phyloP scores from a whole-genome alignment of 2,888 invertebrate genomes.

The Steinernema carpocapsae region DNA sequence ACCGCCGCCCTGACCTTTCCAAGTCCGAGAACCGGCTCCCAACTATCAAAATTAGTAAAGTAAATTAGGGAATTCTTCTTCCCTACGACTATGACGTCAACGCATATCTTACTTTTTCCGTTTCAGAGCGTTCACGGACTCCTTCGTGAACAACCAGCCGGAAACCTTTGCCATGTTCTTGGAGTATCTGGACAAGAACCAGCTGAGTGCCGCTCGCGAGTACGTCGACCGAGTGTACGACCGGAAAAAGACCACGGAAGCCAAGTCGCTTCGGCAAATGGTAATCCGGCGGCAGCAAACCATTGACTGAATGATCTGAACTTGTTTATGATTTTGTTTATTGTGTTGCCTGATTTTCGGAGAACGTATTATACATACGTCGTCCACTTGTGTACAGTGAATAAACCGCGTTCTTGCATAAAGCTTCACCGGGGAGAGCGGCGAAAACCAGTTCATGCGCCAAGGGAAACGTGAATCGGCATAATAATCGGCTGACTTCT shows the following conservation, averaged over 20 bases:
- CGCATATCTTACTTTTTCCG: background rate
- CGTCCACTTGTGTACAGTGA: conserved; percentile 10
- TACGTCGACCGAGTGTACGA: conserved; percentile 50
- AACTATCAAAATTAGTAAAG: conserved; percentile 19
- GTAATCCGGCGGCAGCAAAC: conserved; percentile 43
- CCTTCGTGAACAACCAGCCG: conserved; percentile 47
- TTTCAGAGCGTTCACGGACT: conserved; percentile 48
- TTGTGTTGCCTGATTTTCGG: background rate
- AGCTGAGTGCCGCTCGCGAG: conserved; percentile 46
- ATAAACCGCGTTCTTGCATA: conserved; percentile 20
- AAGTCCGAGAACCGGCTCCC: background rate
- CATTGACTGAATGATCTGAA: conserved; percentile 38
- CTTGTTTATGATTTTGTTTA: background rate
- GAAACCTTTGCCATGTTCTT: conserved; percentile 49
- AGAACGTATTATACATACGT: conserved; percentile 10
- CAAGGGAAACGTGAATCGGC: background rate
- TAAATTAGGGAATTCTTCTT: conserved; percentile 2
- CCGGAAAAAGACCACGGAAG: conserved; percentile 37
- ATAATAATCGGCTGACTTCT: conserved; percentile 1
- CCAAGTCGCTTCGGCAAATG: conserved; percentile 44
- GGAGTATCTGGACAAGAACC: conserved; percentile 47
- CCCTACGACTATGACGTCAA: conserved; percentile 16
- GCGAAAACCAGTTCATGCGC: background rate
- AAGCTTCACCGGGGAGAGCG: background rate
- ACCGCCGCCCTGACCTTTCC: background rate